A percentile compares a stretch with the other conserved stretches of the same genome.
phyloP scores from a whole-genome alignment of 2,797 vertebrate genomes.

The Myripristis jacobus region DNA sequence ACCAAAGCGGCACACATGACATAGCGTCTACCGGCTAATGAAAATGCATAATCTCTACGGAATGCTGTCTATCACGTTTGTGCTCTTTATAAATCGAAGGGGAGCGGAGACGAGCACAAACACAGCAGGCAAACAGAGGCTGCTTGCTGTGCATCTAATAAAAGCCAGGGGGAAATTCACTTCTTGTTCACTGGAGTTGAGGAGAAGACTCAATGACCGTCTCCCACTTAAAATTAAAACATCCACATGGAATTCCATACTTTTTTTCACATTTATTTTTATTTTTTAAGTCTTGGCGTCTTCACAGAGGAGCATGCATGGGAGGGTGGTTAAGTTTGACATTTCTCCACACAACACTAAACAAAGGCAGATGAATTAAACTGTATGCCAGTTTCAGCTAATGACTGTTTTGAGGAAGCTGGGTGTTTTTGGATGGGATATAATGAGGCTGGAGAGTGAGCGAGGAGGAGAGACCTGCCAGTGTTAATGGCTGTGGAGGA shows the following conservation, averaged over 20 bases:
- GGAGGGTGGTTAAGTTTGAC: conserved; percentile 4
- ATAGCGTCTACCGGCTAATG: conserved; percentile 66
- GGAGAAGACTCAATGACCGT: not conserved
- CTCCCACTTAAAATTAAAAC: conserved; percentile 13
- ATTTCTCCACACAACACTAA: not conserved
- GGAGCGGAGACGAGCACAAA: not conserved
- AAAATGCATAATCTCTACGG: conserved; percentile 70
- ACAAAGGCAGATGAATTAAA: conserved; percentile 27
- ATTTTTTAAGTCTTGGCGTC: conserved; percentile 4
- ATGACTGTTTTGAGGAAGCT: conserved; percentile 40
- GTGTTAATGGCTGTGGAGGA: conserved; percentile 43
- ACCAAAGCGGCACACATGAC: conserved; percentile 63
- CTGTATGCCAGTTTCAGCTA: conserved; percentile 21
- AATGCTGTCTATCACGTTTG: conserved; percentile 56
- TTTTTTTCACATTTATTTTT: conserved; percentile 10
- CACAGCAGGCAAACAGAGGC: conserved; percentile 11
- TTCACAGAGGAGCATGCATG: not conserved
- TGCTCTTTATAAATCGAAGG: conserved; percentile 21
- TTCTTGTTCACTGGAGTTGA: conserved; percentile 20
- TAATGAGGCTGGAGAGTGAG: conserved; percentile 57
- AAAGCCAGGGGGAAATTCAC: conserved; percentile 29
- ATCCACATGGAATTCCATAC: not conserved
- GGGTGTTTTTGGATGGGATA: conserved; percentile 33
- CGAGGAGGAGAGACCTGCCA: conserved; percentile 51
- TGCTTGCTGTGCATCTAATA: conserved; percentile 11